These are phyloP conservation scores for Agrenia bidenticulata DNA, from an alignment of 2,888 invertebrate species.

Conservation along the genomic window DNA sequence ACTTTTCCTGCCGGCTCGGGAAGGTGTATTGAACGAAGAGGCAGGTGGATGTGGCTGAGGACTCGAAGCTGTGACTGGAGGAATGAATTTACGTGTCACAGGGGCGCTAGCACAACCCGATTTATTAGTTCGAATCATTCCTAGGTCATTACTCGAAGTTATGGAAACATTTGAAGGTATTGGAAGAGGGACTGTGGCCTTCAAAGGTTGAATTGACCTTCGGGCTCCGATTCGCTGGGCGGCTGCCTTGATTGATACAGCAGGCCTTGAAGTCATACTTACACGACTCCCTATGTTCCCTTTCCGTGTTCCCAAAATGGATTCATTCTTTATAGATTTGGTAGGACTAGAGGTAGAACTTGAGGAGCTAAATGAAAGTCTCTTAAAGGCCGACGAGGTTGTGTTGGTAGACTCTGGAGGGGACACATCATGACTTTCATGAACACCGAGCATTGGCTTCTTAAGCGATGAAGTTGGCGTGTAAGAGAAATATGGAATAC, in stretches of 20 bases:
- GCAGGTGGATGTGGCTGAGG: conserved; percentile 20
- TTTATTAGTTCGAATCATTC: neutral
- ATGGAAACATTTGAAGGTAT: conserved; percentile 3
- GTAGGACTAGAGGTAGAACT: neutral
- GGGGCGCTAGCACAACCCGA: conserved; percentile 28
- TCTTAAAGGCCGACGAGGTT: neutral
- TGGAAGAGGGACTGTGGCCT: neutral
- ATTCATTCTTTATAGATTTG: neutral
- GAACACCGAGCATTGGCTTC: too few species aligned
- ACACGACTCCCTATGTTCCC: too few species aligned
- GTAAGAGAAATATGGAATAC: too few species aligned
- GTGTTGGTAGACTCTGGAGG: too few species aligned
- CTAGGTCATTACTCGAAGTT: too few species aligned
- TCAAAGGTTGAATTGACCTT: neutral
- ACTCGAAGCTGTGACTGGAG: conserved; percentile 36
- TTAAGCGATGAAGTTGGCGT: too few species aligned
- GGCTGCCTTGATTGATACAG: too few species aligned
- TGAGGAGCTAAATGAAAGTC: neutral
- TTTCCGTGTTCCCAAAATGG: too few species aligned
- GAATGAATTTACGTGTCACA: conserved; percentile 30
- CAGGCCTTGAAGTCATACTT: too few species aligned
- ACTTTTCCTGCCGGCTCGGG: conserved; percentile 26
- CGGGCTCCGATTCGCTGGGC: too few species aligned
- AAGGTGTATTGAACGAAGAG: conserved; percentile 18
- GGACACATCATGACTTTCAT: too few species aligned